phyloP scores from a whole-genome alignment of 2,888 invertebrate species.

The Bruchidius siliquastri region DNA sequence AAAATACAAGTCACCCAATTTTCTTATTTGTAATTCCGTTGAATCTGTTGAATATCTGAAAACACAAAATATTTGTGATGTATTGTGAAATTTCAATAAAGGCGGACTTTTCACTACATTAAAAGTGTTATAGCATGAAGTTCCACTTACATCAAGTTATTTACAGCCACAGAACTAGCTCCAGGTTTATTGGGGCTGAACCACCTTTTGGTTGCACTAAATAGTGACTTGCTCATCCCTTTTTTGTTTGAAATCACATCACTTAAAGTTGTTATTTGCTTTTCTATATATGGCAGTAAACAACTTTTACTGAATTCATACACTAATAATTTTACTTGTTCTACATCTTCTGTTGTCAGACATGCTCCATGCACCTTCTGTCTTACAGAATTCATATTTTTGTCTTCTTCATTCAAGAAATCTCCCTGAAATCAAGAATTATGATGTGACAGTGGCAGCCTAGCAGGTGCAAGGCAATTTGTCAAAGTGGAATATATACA shows the following conservation, averaged over 20 bases:
- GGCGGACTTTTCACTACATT: no score
- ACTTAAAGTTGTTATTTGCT: constrained; percentile 73
- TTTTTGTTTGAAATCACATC: constrained; percentile 82
- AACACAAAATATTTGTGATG: constrained; percentile 9
- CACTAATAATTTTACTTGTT: constrained; percentile 77
- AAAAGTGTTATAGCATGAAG: background rate
- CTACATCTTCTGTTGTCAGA: constrained; percentile 77
- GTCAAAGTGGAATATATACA: no score
- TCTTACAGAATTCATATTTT: constrained; percentile 18
- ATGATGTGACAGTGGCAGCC: background rate
- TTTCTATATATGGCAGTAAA: constrained; percentile 87
- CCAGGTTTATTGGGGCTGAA: constrained; percentile 88
- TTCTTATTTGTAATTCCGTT: constrained; percentile 86
- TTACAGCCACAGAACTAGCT: constrained; percentile 62
- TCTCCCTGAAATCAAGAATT: constrained; percentile 26
- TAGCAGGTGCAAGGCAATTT: no score
- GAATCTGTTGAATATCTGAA: constrained; percentile 74
- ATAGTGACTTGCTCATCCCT: constrained; percentile 86
- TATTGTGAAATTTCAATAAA: constrained; percentile 5
- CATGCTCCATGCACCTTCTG: constrained; percentile 66
- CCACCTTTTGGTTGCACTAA: constrained; percentile 94
- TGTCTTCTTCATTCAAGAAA: constrained; percentile 26
- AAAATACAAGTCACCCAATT: constrained; percentile 92
- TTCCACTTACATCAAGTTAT: constrained; percentile 74
- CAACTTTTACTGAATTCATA: constrained; percentile 84